Conservation (phyloP, 1,140 invertebrate genomes). For the Bombus pyrosoma region DNA sequence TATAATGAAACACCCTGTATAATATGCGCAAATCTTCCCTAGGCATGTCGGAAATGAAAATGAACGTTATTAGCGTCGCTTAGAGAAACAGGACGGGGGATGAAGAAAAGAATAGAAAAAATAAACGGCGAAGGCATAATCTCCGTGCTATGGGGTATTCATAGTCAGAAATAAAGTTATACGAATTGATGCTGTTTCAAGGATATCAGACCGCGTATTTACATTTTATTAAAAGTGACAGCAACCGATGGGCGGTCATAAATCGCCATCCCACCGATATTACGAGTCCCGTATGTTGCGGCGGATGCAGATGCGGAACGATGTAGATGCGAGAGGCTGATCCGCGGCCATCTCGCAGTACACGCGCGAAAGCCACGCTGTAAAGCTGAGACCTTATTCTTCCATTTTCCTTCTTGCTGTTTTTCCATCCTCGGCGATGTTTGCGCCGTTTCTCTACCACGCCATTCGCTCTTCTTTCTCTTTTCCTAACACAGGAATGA, state of each 20-base stretch:
- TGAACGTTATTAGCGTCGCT: constrained; percentile 22
- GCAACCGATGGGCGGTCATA: constrained; percentile 56
- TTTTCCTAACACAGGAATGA: constrained; percentile 1
- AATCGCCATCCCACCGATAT: constrained; percentile 62
- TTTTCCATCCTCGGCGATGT: neutral
- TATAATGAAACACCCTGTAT: too few relatives aligned
- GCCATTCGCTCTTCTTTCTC: neutral
- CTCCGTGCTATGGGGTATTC: constrained; percentile 1
- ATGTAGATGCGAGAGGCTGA: constrained; percentile 54
- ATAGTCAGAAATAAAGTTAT: constrained; percentile 32
- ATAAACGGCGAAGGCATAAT: neutral
- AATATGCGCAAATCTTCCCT: too few relatives aligned
- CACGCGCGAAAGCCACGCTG: constrained; percentile 23
- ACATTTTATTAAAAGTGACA: constrained; percentile 70
- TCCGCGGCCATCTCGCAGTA: constrained; percentile 39
- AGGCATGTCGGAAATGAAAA: neutral
- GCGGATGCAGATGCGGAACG: constrained; percentile 31
- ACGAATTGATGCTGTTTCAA: constrained; percentile 54
- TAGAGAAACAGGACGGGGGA: neutral
- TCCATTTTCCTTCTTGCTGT: constrained; percentile 36
- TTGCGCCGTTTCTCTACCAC: neutral
- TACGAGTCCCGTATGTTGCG: constrained; percentile 50
- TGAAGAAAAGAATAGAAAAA: neutral
- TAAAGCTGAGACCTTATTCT: constrained; percentile 60
- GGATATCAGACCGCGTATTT: constrained; percentile 57